Evolutionary conservation across 2,797 vertebrate genomes (phyloP).

Genomic region (Pelodytes ibericus): DNA sequence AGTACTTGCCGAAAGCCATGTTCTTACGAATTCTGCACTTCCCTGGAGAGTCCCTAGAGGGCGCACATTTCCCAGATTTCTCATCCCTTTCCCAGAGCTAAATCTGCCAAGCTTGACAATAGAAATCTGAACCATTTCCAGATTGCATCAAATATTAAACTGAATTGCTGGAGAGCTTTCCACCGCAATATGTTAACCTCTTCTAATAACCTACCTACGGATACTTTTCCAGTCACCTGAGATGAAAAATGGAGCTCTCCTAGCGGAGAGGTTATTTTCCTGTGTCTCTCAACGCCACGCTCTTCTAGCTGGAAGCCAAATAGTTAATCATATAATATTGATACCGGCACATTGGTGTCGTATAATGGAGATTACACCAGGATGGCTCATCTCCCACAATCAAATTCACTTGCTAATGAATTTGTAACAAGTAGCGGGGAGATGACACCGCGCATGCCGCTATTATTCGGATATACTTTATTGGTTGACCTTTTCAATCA

Average conservation of each 20-base stretch:
- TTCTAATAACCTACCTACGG: too few species aligned
- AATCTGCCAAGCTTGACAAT: slow-evolving; percentile 2
- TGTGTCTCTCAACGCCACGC: not conserved
- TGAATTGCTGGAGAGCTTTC: slow-evolving; percentile 21
- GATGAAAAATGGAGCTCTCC: too few species aligned
- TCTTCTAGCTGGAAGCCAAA: not conserved
- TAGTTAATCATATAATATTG: slow-evolving; percentile 33
- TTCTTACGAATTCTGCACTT: too few species aligned
- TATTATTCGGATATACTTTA: slow-evolving; percentile 40
- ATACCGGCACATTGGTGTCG: slow-evolving; percentile 25
- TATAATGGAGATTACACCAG: slow-evolving; percentile 30
- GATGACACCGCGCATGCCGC: slow-evolving; percentile 10
- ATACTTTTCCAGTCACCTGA: too few species aligned
- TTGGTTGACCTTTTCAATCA: slow-evolving; percentile 33
- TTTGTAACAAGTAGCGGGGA: slow-evolving; percentile 30
- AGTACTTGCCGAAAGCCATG: too few species aligned
- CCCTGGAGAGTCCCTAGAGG: slow-evolving; percentile 16
- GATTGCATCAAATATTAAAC: slow-evolving; percentile 36
- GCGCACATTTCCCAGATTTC: slow-evolving; percentile 15
- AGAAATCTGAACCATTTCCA: slow-evolving; percentile 31
- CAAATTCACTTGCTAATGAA: slow-evolving; percentile 44
- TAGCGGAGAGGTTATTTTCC: too few species aligned
- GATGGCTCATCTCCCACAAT: slow-evolving; percentile 23
- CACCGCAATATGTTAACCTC: slow-evolving; percentile 24
- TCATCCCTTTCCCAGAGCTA: slow-evolving; percentile 2